Conservation (phyloP, 2,797 vertebrate genomes). For the Sternarchorhynchus goeldii region DNA sequence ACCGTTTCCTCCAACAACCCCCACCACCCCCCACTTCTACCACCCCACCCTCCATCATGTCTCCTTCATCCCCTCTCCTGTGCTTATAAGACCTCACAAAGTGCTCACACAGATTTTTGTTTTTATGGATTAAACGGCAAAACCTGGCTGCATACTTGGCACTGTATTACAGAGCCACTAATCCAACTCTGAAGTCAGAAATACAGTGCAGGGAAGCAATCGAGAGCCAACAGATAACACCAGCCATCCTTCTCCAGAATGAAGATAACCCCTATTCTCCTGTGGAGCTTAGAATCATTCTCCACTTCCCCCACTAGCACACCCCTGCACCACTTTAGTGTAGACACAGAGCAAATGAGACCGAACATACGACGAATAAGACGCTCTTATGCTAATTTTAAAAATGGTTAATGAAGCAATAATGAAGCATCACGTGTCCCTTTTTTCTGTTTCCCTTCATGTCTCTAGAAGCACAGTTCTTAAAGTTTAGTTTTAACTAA, state of each 20-base stretch:
- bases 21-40: no score
- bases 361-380: slow-evolving; percentile 56
- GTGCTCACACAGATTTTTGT: slow-evolving; percentile 26
- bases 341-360: slow-evolving; percentile 40
- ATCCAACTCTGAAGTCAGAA: slow-evolving; percentile 27
- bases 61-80: neutral
- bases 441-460: slow-evolving; percentile 37
- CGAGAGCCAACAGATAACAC: slow-evolving; percentile 24
- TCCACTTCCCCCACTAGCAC: slow-evolving; percentile 30
- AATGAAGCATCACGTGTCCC: slow-evolving; percentile 28
- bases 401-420: slow-evolving; percentile 47
- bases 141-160: slow-evolving; percentile 23
- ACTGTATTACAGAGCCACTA: slow-evolving; percentile 6
- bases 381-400: slow-evolving; percentile 54
- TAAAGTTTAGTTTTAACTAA: slow-evolving; percentile 19
- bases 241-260: slow-evolving; percentile 30
- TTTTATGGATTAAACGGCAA: slow-evolving; percentile 21
- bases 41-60: no score
- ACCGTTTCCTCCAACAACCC: no score
- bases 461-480: slow-evolving; percentile 27
- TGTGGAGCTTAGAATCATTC: slow-evolving; percentile 59
- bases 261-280: slow-evolving; percentile 49
- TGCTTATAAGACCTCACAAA: neutral
- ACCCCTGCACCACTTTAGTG: slow-evolving; percentile 36
- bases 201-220: slow-evolving; percentile 16